These are phyloP conservation scores for Drosophila grimshawi DNA, from an alignment of 1,140 invertebrate species.

Conservation along the genomic window DNA sequence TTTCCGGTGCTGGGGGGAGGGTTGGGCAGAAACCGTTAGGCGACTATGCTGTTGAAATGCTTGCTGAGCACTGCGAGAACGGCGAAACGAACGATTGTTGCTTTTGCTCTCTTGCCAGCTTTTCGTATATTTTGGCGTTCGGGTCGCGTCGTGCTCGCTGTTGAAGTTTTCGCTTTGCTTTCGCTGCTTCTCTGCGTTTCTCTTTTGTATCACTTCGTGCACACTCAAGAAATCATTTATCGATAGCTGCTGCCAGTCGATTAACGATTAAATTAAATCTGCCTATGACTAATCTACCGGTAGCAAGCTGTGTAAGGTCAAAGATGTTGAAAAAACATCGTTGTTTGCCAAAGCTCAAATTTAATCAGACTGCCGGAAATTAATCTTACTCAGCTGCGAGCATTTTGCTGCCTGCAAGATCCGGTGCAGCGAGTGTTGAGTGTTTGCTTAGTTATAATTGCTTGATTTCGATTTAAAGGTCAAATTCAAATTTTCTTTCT, in stretches of 20 bases:
- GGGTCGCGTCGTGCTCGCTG: conserved; percentile 7
- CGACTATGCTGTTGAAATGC: conserved; percentile 29
- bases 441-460: too few relatives aligned
- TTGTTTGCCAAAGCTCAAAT: conserved; percentile 1
- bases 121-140: conserved; percentile 5
- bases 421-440: conserved; percentile 2
- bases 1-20: not conserved
- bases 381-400: not conserved
- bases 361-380: conserved; percentile 27
- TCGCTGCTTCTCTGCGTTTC: not conserved
- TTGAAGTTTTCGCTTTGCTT: conserved; percentile 20
- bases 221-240: not conserved
- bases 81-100: conserved; percentile 11
- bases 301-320: not conserved
- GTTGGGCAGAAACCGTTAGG: conserved; percentile 9
- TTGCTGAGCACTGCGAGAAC: conserved; percentile 25
- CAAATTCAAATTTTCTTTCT: too few relatives aligned
- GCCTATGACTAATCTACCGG: not conserved
- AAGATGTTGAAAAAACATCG: not conserved
- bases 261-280: not conserved
- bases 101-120: conserved; percentile 14
- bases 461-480: too few relatives aligned
- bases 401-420: not conserved
- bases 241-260: not conserved
- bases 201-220: too few relatives aligned